Conservation (phyloP, 2,797 vertebrate species). For the Vultur gryphus region DNA sequence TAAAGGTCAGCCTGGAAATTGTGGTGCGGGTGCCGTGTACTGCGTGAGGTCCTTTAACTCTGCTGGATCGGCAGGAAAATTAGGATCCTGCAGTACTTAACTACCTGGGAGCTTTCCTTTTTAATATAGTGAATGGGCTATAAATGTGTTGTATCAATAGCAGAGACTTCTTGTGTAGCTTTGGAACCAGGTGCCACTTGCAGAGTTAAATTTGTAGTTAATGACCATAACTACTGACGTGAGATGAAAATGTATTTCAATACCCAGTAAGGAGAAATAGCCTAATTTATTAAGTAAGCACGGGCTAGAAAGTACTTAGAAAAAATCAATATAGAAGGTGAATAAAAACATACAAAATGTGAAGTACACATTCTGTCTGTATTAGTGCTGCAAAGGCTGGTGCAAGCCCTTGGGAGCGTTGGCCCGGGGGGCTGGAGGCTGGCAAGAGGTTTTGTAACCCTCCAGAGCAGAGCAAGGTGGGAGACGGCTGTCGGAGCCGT, state of each 20-base stretch:
- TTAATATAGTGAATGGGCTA: accelerated
- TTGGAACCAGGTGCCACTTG: not conserved
- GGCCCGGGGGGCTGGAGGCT: not conserved
- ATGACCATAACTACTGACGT: not conserved
- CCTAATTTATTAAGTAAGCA: not conserved
- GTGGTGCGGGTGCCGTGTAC: not conserved
- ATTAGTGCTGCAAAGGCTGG: no score
- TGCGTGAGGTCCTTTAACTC: not conserved
- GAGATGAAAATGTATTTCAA: not conserved
- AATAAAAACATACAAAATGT: not conserved
- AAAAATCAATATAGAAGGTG: not conserved
- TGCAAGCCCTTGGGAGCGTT: accelerated
- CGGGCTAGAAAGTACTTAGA: not conserved
- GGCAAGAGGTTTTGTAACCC: not conserved
- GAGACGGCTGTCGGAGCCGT: accelerated
- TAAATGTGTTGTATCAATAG: accelerated
- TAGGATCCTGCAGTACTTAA: not conserved
- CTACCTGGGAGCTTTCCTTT: not conserved
- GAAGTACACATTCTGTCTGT: not conserved
- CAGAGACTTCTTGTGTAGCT: not conserved
- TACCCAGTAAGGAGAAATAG: not conserved
- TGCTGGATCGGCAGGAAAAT: not conserved
- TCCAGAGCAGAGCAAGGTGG: not conserved
- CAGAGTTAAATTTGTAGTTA: not conserved
- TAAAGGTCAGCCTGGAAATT: not conserved